phyloP scores from a whole-genome alignment of 2,797 vertebrate genomes.

The Schizopygopsis malacanthus region DNA sequence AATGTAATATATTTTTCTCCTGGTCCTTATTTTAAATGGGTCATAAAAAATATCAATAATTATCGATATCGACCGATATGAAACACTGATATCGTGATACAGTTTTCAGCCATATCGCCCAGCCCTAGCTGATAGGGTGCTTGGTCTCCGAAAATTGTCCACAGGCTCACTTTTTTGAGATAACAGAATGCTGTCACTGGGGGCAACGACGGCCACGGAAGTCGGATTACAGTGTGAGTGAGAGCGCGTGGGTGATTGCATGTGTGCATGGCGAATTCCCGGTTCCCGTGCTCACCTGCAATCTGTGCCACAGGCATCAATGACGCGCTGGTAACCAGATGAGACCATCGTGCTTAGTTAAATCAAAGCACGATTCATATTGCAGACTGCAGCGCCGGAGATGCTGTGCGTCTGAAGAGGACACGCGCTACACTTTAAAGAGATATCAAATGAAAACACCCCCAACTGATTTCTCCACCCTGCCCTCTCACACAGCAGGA shows the following conservation, averaged over 20 bases:
- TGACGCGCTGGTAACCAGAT: conserved; percentile 58
- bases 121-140: conserved; percentile 17
- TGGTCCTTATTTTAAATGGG: too few species aligned
- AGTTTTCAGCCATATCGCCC: too few species aligned
- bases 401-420: conserved; percentile 65
- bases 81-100: too few species aligned
- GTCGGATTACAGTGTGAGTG: background rate
- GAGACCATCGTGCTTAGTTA: conserved; percentile 68
- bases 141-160: conserved; percentile 56
- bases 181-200: conserved; percentile 61
- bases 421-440: conserved; percentile 73
- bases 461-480: conserved; percentile 37
- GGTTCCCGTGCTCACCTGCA: conserved; percentile 19
- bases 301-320: conserved; percentile 48
- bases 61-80: too few species aligned
- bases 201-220: conserved; percentile 48
- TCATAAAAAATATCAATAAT: too few species aligned
- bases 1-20: too few species aligned
- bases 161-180: conserved; percentile 68
- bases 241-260: background rate
- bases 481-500: conserved; percentile 57
- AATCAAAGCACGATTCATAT: conserved; percentile 67
- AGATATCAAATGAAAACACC: conserved; percentile 69
- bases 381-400: conserved; percentile 60
- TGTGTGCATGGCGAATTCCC: background rate